Evolutionary conservation across 1,140 invertebrate species (phyloP).

Genomic region (Ips typographus): DNA sequence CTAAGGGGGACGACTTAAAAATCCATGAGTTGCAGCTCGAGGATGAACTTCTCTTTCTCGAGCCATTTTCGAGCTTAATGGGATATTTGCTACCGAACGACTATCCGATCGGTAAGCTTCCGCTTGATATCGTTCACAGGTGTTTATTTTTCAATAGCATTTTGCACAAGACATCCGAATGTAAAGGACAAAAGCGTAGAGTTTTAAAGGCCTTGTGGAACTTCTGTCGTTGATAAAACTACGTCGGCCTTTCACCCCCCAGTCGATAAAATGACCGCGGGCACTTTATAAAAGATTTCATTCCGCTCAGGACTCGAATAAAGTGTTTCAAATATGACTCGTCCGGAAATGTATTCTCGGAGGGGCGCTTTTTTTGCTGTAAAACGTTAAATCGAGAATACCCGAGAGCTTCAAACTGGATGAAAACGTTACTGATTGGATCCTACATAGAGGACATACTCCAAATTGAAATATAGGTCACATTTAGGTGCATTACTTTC

Average conservation of each 20-base stretch:
- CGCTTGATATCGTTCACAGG: background rate
- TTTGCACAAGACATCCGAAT: background rate
- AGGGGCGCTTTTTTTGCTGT: background rate
- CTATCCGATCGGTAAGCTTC: conserved; percentile 43
- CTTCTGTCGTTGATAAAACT: background rate
- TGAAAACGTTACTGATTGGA: too few species aligned
- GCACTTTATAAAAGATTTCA: conserved; percentile 13
- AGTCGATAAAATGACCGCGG: conserved; percentile 2
- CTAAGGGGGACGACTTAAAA: conserved; percentile 43
- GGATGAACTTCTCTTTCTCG: conserved; percentile 43
- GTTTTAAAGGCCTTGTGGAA: too few species aligned
- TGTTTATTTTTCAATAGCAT: conserved; percentile 4
- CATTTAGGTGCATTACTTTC: too few species aligned
- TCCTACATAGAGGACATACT: too few species aligned
- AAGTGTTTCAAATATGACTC: conserved; percentile 10
- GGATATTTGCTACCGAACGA: conserved; percentile 40
- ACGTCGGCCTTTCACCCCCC: conserved; percentile 1
- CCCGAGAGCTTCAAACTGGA: too few species aligned
- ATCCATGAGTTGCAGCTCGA: conserved; percentile 41
- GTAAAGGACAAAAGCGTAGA: too few species aligned
- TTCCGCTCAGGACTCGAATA: background rate
- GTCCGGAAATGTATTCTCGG: background rate
- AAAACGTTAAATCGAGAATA: too few species aligned
- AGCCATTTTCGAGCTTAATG: conserved; percentile 42
- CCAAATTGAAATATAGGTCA: too few species aligned